phyloP scores from a whole-genome alignment of 1,140 invertebrate genomes.

The Heliconius hermathena region DNA sequence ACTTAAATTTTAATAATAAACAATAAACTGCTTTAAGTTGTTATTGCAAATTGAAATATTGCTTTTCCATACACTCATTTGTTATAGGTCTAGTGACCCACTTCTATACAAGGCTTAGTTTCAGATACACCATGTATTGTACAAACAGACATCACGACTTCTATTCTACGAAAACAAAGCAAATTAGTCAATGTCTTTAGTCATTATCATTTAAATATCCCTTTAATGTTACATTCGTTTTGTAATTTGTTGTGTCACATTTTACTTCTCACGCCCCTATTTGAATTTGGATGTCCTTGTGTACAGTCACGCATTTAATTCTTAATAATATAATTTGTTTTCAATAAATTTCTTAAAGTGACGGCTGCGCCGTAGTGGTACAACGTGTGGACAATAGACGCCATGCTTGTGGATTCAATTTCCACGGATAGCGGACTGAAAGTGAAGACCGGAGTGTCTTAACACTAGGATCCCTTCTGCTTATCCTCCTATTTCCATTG shows the following conservation, averaged over 20 bases:
- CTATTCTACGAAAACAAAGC: conserved; percentile 7
- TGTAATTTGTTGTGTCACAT: neutral
- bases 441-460: too few species aligned
- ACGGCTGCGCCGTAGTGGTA: too few species aligned
- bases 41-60: too few species aligned
- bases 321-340: neutral
- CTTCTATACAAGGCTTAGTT: neutral
- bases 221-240: neutral
- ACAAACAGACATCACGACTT: neutral
- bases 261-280: conserved; percentile 2
- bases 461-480: too few species aligned
- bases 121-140: neutral
- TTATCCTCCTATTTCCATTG: too few species aligned
- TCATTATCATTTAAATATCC: conserved; percentile 10
- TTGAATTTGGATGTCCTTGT: neutral
- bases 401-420: too few species aligned
- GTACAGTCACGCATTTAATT: neutral
- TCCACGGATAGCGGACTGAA: too few species aligned
- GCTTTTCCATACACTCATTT: neutral
- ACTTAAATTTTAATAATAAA: too few species aligned
- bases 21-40: too few species aligned
- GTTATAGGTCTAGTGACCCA: neutral
- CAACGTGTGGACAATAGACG: too few species aligned
- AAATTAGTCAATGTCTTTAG: conserved; percentile 11
- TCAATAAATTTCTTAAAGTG: neutral